These are phyloP conservation scores for Coptodon rendalli DNA, from an alignment of 2,113 vertebrate genomes.

Conservation along the genomic window DNA sequence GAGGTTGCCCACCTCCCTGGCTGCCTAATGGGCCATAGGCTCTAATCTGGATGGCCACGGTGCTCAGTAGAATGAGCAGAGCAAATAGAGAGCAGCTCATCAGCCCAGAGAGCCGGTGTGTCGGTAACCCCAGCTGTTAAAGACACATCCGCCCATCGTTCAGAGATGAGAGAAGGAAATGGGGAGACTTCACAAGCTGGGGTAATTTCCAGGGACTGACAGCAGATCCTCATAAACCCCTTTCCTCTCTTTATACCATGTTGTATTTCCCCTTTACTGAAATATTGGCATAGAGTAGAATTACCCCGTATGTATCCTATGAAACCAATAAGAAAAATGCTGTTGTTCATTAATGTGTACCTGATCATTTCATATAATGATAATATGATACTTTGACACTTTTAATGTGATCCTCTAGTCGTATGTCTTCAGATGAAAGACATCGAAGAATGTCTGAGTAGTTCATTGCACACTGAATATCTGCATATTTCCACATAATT, in stretches of 20 bases:
- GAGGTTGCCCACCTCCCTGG: conserved; percentile 60
- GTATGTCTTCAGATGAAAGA: background rate
- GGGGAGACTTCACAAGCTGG: background rate
- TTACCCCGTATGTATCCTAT: background rate
- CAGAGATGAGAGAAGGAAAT: conserved; percentile 37
- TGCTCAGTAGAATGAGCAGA: conserved; percentile 57
- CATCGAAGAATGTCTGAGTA: background rate
- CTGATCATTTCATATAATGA: background rate
- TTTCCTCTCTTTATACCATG: background rate
- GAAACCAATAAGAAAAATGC: background rate
- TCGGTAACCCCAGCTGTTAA: conserved; percentile 60
- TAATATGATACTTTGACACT: background rate
- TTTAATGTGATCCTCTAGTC: background rate
- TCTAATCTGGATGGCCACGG: conserved; percentile 68
- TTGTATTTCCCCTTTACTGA: background rate
- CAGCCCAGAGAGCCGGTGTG: conserved; percentile 36
- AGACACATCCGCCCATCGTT: conserved; percentile 47
- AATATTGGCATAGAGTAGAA: background rate
- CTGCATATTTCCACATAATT: conserved; percentile 16
- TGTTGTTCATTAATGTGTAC: background rate
- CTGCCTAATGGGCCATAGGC: conserved; percentile 74
- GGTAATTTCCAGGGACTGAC: conserved; percentile 36
- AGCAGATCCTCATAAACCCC: conserved; percentile 16
- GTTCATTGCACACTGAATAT: background rate
- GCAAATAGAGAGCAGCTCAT: conserved; percentile 67